Conservation (phyloP, 2,888 invertebrate genomes). For the Melanostoma scalare region DNA sequence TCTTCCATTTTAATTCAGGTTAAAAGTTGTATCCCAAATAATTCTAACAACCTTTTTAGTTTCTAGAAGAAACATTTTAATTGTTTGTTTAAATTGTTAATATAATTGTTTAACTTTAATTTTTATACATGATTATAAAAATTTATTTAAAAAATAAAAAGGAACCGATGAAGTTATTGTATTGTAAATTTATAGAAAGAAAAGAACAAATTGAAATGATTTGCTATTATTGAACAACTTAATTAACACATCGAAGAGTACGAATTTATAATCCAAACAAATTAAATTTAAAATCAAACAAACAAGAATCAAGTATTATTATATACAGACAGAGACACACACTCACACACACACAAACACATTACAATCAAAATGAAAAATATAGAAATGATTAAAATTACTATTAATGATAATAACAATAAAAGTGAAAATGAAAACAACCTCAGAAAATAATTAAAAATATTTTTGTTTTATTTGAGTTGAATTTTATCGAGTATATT, state of each 20-base stretch:
- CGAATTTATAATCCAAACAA: slow-evolving; percentile 72
- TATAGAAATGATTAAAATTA: slow-evolving; percentile 65
- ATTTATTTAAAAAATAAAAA: slow-evolving; percentile 11
- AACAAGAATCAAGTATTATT: slow-evolving; percentile 46
- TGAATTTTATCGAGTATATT: too few relatives aligned
- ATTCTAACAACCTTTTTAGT: slow-evolving; percentile 45
- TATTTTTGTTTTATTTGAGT: slow-evolving; percentile 60
- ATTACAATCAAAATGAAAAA: slow-evolving; percentile 69
- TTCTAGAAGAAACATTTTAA: slow-evolving; percentile 24
- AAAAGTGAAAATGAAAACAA: slow-evolving; percentile 69
- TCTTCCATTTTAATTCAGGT: slow-evolving; percentile 71
- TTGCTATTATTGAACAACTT: slow-evolving; percentile 63
- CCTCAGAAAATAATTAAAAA: slow-evolving; percentile 65
- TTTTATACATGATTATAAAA: slow-evolving; percentile 38
- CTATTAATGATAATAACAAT: slow-evolving; percentile 71
- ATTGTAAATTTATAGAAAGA: slow-evolving; percentile 60
- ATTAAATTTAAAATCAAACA: slow-evolving; percentile 40
- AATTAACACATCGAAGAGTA: slow-evolving; percentile 73
- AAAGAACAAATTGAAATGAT: slow-evolving; percentile 36
- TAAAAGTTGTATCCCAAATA: slow-evolving; percentile 57
- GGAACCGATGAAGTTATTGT: slow-evolving; percentile 47
- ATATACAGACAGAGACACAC: slow-evolving; percentile 48
- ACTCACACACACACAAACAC: slow-evolving; percentile 46
- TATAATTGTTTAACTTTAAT: slow-evolving; percentile 60
- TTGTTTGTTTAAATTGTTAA: slow-evolving; percentile 38